Evolutionary conservation across 2,113 vertebrate species (phyloP), one percentile per base, ranked within the genome.

Genomic region (Neofelis nebulosa): DNA sequence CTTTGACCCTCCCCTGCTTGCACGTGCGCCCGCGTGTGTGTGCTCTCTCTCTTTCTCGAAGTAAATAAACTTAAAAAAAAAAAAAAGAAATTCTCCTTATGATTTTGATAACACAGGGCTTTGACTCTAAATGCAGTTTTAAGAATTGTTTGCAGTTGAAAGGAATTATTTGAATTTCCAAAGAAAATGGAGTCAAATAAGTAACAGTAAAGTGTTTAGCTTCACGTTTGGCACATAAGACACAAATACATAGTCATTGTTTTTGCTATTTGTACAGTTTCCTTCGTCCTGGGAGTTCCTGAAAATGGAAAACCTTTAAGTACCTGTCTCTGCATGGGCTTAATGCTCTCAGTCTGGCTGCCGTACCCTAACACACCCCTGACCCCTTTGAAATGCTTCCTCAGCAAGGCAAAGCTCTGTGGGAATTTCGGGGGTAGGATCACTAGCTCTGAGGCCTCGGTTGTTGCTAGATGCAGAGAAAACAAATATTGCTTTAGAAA

Each of bases 401-500:
- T 65, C 85, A 36, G 92, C 36, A 85, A 71, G 52, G 21, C 3
- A 5, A 15, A 12, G 9, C 36, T 94, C 31, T 23, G 73, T 98
- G 97, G 98, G 98, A 95, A 78, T 95, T 97, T 73, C 19, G 83
- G 95, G 74, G 91, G 94, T 97, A 94, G 95, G 86, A 89, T 97
- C 96, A 93, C 96, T 71, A 91, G 93, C 91, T 89, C 52, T 65
- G 98, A 98, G 97, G 95, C 89, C 85, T 76, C 71, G 91, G 94
- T 98, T 97, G 98, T 97, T 98, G 98, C 89, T 82, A 76, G 98
- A 97, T 98, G 98, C 98, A 88, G 97, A 98, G 94, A 98, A 99
- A 99, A 98, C 99, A 99, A 99, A 98, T 98, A 99, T 97, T 98
- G 98, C 98, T 99, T 99, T 98, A 99, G 98, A 97, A 97, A 87